These are phyloP conservation scores for Rhabdomys pumilio DNA, from an alignment of 2,797 vertebrate genomes.

Conservation along the genomic window DNA sequence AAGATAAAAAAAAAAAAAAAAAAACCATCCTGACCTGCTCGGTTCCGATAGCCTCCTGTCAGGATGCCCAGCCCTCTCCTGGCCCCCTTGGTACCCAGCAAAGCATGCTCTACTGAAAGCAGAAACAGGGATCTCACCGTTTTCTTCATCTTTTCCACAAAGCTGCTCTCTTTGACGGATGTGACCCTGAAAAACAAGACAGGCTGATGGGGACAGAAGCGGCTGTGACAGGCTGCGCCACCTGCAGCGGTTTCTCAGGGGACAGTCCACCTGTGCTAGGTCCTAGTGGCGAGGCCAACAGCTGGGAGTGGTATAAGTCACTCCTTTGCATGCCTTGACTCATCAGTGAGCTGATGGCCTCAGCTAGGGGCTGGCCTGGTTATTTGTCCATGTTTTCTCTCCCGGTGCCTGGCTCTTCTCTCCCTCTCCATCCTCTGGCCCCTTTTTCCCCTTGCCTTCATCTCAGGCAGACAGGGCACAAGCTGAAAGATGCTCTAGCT, in stretches of 20 bases:
- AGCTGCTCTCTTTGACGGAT: constrained; percentile 94
- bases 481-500: neutral
- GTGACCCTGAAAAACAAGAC: constrained; percentile 89
- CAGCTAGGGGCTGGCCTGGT: neutral
- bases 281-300: neutral
- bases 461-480: neutral
- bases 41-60: neutral
- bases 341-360: neutral
- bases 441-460: neutral
- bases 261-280: neutral
- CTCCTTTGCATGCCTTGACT: neutral
- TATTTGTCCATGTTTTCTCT: neutral
- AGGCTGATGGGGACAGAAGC: neutral
- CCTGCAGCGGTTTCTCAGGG: fast-evolving
- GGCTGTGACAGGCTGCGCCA: neutral
- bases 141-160: constrained; percentile 99
- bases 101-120: neutral
- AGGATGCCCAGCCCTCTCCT: neutral
- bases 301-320: neutral
- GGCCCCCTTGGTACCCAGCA: neutral
- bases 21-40: no score
- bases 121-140: constrained; percentile 91
- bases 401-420: neutral
- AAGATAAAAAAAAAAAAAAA: no score
- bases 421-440: neutral